Evolutionary conservation across 2,113 vertebrate genomes (phyloP).

Genomic region (Eolophus roseicapilla): DNA sequence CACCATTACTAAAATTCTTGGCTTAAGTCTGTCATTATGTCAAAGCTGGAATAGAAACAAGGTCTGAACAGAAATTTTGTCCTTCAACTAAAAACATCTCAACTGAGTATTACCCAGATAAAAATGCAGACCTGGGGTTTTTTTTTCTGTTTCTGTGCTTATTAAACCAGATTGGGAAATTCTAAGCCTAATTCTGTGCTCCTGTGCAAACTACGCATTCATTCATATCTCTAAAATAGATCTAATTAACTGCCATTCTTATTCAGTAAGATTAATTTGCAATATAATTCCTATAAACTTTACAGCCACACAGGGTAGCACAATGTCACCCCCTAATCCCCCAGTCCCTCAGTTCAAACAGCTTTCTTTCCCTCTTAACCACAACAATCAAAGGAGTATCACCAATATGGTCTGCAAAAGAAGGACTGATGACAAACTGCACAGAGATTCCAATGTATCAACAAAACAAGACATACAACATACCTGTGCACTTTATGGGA

Average conservation of each 20-base stretch:
- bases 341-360: neutral
- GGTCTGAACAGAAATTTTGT: slow-evolving; percentile 24
- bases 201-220: neutral
- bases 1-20: slow-evolving; percentile 49
- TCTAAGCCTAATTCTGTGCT: neutral
- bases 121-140: neutral
- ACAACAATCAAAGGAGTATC: neutral
- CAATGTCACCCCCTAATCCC: neutral
- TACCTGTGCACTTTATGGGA: neutral
- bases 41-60: slow-evolving; percentile 38
- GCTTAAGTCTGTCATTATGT: neutral
- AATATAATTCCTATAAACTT: neutral
- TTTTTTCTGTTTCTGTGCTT: neutral
- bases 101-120: neutral
- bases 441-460: neutral
- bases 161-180: neutral
- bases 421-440: neutral
- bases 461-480: neutral
- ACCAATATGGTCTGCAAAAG: neutral
- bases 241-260: neutral
- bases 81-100: neutral
- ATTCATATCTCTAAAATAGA: neutral
- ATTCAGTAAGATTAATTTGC: neutral
- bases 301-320: neutral
- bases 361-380: neutral